A percentile compares a stretch with the other conserved stretches of the same genome.
Conservation (phyloP, 2,888 invertebrate genomes). For the Drosophila anceps region DNA sequence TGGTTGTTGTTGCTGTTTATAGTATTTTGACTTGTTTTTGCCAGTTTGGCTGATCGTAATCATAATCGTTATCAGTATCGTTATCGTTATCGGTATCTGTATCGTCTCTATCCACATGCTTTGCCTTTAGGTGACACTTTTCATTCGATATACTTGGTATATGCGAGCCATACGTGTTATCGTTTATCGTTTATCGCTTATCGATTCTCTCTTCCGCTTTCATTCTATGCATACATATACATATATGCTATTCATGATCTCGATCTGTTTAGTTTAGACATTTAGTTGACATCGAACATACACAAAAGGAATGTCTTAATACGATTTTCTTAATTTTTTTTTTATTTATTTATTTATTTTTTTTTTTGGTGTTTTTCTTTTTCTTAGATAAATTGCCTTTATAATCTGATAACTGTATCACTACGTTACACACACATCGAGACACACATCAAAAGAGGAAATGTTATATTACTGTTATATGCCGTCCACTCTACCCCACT, state of each 20-base stretch:
- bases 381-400: conserved; percentile 38
- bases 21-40: conserved; percentile 51
- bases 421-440: conserved; percentile 39
- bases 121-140: conserved; percentile 32
- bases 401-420: conserved; percentile 36
- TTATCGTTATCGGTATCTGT: conserved; percentile 25
- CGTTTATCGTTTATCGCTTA: conserved; percentile 21
- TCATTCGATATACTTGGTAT: conserved; percentile 49
- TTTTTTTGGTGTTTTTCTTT: background rate
- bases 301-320: conserved; percentile 41
- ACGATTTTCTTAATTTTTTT: conserved; percentile 15
- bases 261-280: conserved; percentile 54
- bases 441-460: conserved; percentile 49
- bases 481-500: background rate
- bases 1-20: conserved; percentile 39
- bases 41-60: conserved; percentile 46
- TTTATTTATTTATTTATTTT: conserved; percentile 7
- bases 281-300: conserved; percentile 65
- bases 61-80: conserved; percentile 29
- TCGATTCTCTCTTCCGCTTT: conserved; percentile 7
- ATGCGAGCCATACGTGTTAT: conserved; percentile 17
- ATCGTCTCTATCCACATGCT: conserved; percentile 20
- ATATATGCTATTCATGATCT: conserved; percentile 26
- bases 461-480: conserved; percentile 34
- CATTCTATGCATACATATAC: conserved; percentile 9